Conservation (phyloP, 2,113 vertebrate genomes). For the Lucifuga dentata region DNA sequence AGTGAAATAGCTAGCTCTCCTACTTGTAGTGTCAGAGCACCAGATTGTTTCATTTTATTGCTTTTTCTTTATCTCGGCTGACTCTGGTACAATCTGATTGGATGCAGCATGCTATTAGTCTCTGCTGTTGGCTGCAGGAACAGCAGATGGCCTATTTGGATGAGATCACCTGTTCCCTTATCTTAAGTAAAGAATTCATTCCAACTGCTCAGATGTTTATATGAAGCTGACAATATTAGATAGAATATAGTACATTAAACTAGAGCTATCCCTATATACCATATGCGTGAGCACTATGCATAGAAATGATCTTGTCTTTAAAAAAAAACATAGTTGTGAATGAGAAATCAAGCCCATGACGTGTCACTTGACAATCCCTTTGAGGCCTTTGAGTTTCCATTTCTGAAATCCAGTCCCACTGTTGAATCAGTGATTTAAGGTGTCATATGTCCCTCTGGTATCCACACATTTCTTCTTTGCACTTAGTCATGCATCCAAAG, state of each 20-base stretch:
- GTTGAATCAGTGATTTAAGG: too few relatives aligned
- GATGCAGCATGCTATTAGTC: conserved; percentile 61
- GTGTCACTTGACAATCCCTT: too few relatives aligned
- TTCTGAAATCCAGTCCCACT: too few relatives aligned
- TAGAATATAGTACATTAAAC: conserved; percentile 9
- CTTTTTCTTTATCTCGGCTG: conserved; percentile 72
- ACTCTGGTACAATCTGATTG: conserved; percentile 70
- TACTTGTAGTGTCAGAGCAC: conserved; percentile 74
- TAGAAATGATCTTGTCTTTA: too few relatives aligned
- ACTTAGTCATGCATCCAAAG: too few relatives aligned
- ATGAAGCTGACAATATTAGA: conserved; percentile 37
- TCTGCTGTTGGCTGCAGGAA: conserved; percentile 63
- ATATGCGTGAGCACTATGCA: too few relatives aligned
- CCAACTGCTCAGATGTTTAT: conserved; percentile 55
- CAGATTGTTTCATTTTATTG: conserved; percentile 80
- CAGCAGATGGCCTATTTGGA: conserved; percentile 73
- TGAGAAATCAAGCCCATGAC: too few relatives aligned
- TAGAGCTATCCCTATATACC: too few relatives aligned
- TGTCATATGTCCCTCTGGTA: too few relatives aligned
- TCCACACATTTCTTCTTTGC: too few relatives aligned
- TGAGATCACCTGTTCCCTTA: conserved; percentile 72
- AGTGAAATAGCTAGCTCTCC: conserved; percentile 64
- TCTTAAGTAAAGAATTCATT: conserved; percentile 69
- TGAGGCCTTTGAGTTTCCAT: too few relatives aligned
- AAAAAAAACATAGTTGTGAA: too few relatives aligned